Conservation (phyloP, 2,888 invertebrate species). For the Pandemis corylana region DNA sequence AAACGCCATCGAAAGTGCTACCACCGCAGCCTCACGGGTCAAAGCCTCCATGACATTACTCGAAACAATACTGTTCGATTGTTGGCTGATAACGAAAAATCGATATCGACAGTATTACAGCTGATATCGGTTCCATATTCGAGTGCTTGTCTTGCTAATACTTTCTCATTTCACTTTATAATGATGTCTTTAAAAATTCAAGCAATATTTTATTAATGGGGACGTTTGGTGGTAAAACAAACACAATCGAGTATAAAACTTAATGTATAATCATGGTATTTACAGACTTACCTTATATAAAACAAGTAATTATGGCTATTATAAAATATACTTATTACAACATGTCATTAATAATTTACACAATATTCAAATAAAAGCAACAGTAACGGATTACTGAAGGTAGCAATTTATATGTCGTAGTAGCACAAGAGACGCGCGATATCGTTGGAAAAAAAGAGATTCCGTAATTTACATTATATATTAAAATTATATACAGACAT, state of each 20-base stretch:
- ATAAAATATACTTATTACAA: slow-evolving; percentile 82
- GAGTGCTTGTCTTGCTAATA: not conserved
- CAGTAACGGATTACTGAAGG: slow-evolving; percentile 77
- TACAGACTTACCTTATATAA: slow-evolving; percentile 84
- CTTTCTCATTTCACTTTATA: slow-evolving; percentile 12
- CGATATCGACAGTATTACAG: slow-evolving; percentile 17
- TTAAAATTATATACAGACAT: slow-evolving; percentile 76
- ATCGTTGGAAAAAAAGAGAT: slow-evolving; percentile 80
- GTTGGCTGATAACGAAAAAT: slow-evolving; percentile 26
- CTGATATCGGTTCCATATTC: slow-evolving; percentile 1
- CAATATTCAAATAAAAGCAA: slow-evolving; percentile 80
- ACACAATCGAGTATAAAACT: slow-evolving; percentile 83
- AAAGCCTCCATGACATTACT: slow-evolving; percentile 66
- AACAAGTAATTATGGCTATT: slow-evolving; percentile 85
- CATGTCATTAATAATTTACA: slow-evolving; percentile 84
- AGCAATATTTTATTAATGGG: not conserved
- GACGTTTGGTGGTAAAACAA: slow-evolving; percentile 65
- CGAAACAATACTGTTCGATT: slow-evolving; percentile 41
- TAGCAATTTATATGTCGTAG: slow-evolving; percentile 74
- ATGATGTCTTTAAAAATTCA: slow-evolving; percentile 4
- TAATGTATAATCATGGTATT: slow-evolving; percentile 85
- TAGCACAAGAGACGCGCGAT: slow-evolving; percentile 75
- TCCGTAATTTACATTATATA: slow-evolving; percentile 78
- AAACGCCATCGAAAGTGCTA: slow-evolving; percentile 80
- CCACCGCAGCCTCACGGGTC: slow-evolving; percentile 72